Evolutionary conservation across 2,113 vertebrate species (phyloP), one percentile per base, ranked within the genome.

Genomic region (Lamprologus lemairii): DNA sequence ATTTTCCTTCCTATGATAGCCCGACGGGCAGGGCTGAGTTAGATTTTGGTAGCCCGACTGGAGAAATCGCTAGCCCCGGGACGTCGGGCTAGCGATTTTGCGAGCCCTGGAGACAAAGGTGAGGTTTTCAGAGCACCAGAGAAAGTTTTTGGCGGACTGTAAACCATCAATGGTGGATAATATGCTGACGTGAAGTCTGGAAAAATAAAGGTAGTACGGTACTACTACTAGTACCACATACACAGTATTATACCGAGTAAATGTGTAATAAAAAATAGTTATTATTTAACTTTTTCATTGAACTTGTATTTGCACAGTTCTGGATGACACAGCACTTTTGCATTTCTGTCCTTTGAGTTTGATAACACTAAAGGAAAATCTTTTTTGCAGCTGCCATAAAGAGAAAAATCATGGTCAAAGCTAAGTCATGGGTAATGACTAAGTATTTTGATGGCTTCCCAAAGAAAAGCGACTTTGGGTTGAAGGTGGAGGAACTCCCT

Each of bases 381-480:
- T 51, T 31, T 58, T 35, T 21, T 65, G 80, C 84, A 92, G 91
- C 89, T 85, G 68, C 19, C 14, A 14, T 7, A 55, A 68, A 21
- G 7, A 65, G 49, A 9, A 85, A 3, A 90, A 89, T 9, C 84
- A 96, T 96, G 96, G 94, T 95, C 23, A 90, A 92, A 84, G 96
- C 98, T 16, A 97, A 96, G 93, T 93, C 3, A 0, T 99, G 98
- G 98, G 88, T 86, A 55, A 95, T 99, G 86, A 94, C 93, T 91
- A 97, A 96, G 54, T 96, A 98, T 86, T 99, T 99, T 92, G 95
- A 97, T 2, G 97, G 97, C 65, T 92, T 92, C 65, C 98, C 98
- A 31, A 97, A 96, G 90, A 49, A 55, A 5, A 96, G 95, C 6
- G 51, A 99, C 92, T 98, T 99, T 45, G 95, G 97, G n/a, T 79